Base-by-base conservation (phyloP, 2,888 invertebrate species). In the Aethes cnicana region DNA sequence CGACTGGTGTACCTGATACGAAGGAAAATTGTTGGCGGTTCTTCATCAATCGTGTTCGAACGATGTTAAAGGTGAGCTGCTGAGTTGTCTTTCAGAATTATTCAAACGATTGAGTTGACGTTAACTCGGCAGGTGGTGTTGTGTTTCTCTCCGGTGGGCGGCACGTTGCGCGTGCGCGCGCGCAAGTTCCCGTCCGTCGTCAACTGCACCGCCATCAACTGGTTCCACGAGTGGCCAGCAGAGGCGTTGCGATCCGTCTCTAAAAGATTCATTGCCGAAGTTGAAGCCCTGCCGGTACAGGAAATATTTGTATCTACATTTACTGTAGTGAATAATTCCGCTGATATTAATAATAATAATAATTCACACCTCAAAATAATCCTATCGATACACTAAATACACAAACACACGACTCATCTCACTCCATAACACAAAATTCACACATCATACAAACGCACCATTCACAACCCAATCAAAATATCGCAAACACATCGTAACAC, bases 221-320 rank as follows among this genome's bases (percentile, higher is more conserved):
- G 98, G 98, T 98, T 98, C 84, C 97, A 98, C 76, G 96, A 97
- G 72, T 98, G 98, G 98, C 98, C 98, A 0, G 92, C 93, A 69
- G 95, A 97, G 72, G 98, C 98, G 20, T 85, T 98, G 66, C 92
- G 95, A 58, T 97, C 97, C 23, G 98, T 98, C 1, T 97, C 97
- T 7, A 91, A 91, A 59, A 90, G 95, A 54, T 98, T 98, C 78
- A 88, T 97, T 23, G 87, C 93, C 3, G 95, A 96, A 75, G 93
- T 96, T 11, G 92, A 94, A 54, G 91, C 93, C 6, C 81, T 98
- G 47, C 93, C 95, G 62, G 94, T 95, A 81, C 8, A 4, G 11
- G 3, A 17, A 16, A 2, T n/a, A 9, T 41, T 25, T n/a, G 14
- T 5, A 8, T 18, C n/a, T n/a, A n/a, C n/a, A n/a, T n/a, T n/a